A percentile compares a stretch with the other conserved stretches of the same genome.
Evolutionary conservation across 2,113 vertebrate genomes (phyloP).

Genomic region (Alosa alosa): DNA sequence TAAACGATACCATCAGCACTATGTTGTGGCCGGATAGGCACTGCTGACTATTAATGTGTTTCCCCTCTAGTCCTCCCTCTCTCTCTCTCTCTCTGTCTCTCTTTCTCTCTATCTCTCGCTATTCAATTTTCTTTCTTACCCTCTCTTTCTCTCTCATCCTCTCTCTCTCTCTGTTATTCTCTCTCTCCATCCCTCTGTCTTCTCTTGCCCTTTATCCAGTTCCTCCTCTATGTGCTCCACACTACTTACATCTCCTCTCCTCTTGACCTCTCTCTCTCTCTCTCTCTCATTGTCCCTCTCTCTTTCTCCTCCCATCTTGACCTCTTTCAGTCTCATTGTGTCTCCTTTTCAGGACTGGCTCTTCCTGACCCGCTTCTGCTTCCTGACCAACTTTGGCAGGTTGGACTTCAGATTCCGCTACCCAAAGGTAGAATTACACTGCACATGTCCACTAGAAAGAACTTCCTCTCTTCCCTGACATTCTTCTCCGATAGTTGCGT

Average conservation of each 20-base stretch:
- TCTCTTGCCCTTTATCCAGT: not conserved
- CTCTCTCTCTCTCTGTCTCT: not conserved
- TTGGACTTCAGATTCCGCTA: constrained; percentile 68
- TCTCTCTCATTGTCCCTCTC: not conserved
- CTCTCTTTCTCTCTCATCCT: not conserved
- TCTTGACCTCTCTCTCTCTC: not conserved
- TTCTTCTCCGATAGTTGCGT: not conserved
- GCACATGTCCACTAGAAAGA: not conserved
- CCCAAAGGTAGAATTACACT: constrained; percentile 61
- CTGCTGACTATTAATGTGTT: constrained; percentile 18
- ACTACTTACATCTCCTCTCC: not conserved
- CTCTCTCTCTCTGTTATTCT: not conserved
- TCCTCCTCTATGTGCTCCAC: not conserved
- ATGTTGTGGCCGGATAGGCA: not conserved
- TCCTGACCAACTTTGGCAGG: constrained; percentile 74
- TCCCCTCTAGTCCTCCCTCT: not conserved
- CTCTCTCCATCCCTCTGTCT: not conserved
- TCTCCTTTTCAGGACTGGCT: constrained; percentile 66
- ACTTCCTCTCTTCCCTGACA: not conserved
- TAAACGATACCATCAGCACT: constrained; percentile 9
- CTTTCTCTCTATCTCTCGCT: constrained; percentile 1
- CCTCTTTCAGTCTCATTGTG: not conserved
- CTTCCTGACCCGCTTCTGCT: constrained; percentile 77
- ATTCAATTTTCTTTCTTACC: not conserved
- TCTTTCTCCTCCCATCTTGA: not conserved